Conservation (phyloP, 2,113 vertebrate species). For the Cygnus atratus region DNA sequence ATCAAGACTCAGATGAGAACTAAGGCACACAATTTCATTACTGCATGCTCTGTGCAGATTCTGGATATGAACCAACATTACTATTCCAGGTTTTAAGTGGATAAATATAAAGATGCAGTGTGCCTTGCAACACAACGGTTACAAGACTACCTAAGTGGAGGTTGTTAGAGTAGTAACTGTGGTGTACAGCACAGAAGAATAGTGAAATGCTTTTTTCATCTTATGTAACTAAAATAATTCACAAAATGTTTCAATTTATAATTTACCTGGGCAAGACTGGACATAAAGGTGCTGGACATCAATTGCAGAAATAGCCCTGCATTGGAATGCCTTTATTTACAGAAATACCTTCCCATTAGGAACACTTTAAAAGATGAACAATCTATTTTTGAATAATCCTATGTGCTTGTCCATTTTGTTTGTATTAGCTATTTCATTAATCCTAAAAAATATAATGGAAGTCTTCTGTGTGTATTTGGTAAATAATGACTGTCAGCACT, state of each 20-base stretch:
- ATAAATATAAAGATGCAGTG: not conserved
- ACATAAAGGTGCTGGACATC: not conserved
- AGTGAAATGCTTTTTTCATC: not conserved
- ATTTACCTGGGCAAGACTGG: not conserved
- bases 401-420: not conserved
- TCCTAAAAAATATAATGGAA: not conserved
- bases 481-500: not conserved
- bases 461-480: not conserved
- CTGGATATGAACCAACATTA: not conserved
- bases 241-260: not conserved
- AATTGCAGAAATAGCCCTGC: not conserved
- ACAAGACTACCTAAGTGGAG: not conserved
- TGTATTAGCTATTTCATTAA: not conserved
- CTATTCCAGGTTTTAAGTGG: not conserved
- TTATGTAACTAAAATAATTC: not conserved
- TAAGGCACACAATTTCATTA: not conserved
- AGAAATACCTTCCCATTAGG: not conserved
- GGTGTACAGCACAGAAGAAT: not conserved
- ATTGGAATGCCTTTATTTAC: not conserved
- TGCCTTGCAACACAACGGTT: not conserved
- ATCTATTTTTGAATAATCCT: not conserved
- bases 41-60: not conserved
- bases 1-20: not conserved
- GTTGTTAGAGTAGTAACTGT: not conserved
- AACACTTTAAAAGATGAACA: not conserved